Evolutionary conservation across 2,888 invertebrate genomes (phyloP).

Genomic region (Ormyrus nitidulus): DNA sequence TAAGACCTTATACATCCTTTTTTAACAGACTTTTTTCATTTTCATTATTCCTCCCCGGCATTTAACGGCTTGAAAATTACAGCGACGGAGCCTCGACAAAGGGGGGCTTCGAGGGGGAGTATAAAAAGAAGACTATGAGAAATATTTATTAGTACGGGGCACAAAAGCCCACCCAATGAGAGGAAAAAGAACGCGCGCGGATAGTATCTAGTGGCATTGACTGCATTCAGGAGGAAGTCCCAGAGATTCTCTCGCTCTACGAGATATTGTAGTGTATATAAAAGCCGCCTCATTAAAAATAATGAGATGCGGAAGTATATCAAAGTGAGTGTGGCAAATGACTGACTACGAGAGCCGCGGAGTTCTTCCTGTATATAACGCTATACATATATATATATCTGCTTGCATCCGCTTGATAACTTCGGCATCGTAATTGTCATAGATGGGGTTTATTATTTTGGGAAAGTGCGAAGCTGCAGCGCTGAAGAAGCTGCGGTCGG

Average conservation of each 20-base stretch:
- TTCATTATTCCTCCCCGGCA: slow-evolving; percentile 3
- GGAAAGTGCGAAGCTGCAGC: too few species aligned
- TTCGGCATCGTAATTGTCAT: too few species aligned
- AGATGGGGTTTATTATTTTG: too few species aligned
- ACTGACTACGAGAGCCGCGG: slow-evolving; percentile 13
- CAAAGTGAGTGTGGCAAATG: slow-evolving; percentile 55
- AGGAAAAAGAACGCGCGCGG: slow-evolving; percentile 21
- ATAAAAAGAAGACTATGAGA: slow-evolving; percentile 4
- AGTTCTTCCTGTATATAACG: too few species aligned
- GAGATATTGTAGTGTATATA: slow-evolving; percentile 30
- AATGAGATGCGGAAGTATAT: slow-evolving; percentile 52
- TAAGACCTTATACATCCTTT: too few species aligned
- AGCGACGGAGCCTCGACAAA: background rate
- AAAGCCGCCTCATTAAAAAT: slow-evolving; percentile 55
- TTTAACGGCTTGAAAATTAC: slow-evolving; percentile 23
- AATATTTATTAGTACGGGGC: slow-evolving; percentile 25
- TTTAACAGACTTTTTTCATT: too few species aligned
- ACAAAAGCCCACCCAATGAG: background rate
- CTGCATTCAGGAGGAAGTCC: slow-evolving; percentile 27
- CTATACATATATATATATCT: too few species aligned
- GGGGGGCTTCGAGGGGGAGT: background rate
- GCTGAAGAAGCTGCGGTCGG: too few species aligned
- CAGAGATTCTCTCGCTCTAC: background rate
- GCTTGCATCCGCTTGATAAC: too few species aligned
- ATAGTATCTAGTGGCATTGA: slow-evolving; percentile 33